These are phyloP conservation scores for Synanthedon tipuliformis DNA, from an alignment of 2,888 invertebrate species.

Conservation along the genomic window DNA sequence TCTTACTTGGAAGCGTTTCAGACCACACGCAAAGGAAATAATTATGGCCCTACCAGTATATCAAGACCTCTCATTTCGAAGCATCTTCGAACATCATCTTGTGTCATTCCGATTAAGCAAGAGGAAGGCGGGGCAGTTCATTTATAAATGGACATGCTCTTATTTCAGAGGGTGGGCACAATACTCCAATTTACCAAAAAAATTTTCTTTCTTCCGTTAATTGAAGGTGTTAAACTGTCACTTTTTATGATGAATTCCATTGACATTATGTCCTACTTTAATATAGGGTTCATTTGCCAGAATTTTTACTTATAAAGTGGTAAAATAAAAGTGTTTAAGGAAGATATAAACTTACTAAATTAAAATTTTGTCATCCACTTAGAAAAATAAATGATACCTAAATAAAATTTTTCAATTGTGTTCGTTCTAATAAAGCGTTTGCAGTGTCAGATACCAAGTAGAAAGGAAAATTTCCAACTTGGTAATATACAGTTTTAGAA, in stretches of 20 bases:
- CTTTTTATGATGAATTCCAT: constrained; percentile 15
- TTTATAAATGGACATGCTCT: constrained; percentile 20
- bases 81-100: constrained; percentile 13
- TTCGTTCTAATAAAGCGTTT: no score
- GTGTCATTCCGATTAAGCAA: constrained; percentile 19
- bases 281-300: no score
- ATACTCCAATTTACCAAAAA: constrained; percentile 41
- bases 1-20: constrained; percentile 21
- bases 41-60: constrained; percentile 30
- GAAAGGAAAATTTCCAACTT: no score
- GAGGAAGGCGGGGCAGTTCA: constrained; percentile 20
- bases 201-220: constrained; percentile 21
- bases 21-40: constrained; percentile 47
- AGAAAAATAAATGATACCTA: no score
- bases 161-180: constrained; percentile 33
- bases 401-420: no score
- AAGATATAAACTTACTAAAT: no score
- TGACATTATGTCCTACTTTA: no score
- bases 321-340: no score
- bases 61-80: constrained; percentile 19
- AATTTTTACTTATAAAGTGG: no score
- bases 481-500: no score
- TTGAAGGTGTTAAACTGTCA: constrained; percentile 26
- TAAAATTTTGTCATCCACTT: no score
- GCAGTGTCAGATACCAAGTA: no score